A percentile compares a stretch with the other conserved stretches of the same genome.
Evolutionary conservation across 2,888 invertebrate species (phyloP).

Genomic region (Pachymerium ferrugineum): DNA sequence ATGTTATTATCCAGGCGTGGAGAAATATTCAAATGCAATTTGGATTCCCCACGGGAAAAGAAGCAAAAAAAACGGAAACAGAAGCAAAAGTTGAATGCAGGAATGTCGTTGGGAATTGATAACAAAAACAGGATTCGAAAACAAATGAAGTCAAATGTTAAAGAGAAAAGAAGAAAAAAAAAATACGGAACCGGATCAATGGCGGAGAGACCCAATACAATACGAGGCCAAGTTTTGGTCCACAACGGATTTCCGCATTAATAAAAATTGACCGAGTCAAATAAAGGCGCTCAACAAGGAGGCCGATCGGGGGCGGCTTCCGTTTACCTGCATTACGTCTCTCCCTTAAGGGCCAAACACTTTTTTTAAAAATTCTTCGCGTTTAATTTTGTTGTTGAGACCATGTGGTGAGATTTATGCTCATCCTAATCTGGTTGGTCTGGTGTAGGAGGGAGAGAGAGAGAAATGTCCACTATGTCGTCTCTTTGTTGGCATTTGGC

Average conservation of each 20-base stretch:
- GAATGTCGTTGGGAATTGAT: conserved; percentile 16
- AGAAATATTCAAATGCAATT: conserved; percentile 21
- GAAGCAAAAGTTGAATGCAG: conserved; percentile 15
- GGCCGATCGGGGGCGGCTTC: not conserved
- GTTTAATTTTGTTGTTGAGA: too few relatives aligned
- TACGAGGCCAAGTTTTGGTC: not conserved
- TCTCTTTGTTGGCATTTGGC: not conserved
- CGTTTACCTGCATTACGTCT: not conserved
- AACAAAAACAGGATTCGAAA: conserved; percentile 21
- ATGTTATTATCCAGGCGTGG: conserved; percentile 21
- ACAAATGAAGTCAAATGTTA: conserved; percentile 1
- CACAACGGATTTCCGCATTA: conserved; percentile 13
- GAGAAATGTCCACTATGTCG: not conserved
- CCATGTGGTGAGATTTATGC: conserved; percentile 17
- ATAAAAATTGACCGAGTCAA: conserved; percentile 16
- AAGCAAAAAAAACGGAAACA: conserved; percentile 6
- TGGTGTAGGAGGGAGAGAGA: not conserved
- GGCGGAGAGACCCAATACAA: not conserved
- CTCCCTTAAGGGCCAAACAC: not conserved
- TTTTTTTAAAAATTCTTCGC: not conserved
- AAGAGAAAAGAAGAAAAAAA: not conserved
- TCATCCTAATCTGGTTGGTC: conserved; percentile 18
- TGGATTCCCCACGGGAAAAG: conserved; percentile 21
- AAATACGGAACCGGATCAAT: conserved; percentile 18
- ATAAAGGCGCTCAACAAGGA: not conserved